A percentile compares a stretch with the other conserved stretches of the same genome.
Conservation (phyloP, 30 jellyfish, hydroid and myxozoan species). For the Aurelia aurita region DNA sequence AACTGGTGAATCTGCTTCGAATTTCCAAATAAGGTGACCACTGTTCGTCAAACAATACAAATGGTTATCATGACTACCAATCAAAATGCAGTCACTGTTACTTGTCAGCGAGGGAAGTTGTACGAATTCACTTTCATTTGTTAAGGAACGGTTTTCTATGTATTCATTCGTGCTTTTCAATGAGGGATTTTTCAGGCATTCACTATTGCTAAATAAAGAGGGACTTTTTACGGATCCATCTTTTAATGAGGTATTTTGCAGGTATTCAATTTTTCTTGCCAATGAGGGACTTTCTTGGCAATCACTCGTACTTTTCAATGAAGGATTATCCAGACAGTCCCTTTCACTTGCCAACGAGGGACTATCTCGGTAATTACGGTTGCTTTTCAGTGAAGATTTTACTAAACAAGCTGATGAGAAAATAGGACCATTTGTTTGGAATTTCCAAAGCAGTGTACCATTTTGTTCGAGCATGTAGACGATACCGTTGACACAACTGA, state of each 20-base stretch:
- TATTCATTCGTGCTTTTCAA: too few relatives aligned
- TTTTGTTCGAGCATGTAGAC: slow-evolving; percentile 18
- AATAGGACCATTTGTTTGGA: slow-evolving; percentile 67
- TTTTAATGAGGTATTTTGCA: too few relatives aligned
- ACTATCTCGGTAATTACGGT: too few relatives aligned
- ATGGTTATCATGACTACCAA: slow-evolving; percentile 77
- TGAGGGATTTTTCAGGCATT: too few relatives aligned
- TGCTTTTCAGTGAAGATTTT: neutral
- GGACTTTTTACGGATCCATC: too few relatives aligned
- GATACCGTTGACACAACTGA: slow-evolving; percentile 76
- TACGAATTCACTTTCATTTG: too few relatives aligned
- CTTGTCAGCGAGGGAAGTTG: neutral
- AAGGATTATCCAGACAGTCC: too few relatives aligned
- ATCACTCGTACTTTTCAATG: too few relatives aligned
- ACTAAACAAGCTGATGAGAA: slow-evolving; percentile 79
- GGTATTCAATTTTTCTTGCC: neutral
- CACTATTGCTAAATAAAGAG: too few relatives aligned
- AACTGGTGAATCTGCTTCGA: slow-evolving; percentile 44
- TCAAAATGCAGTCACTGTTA: neutral
- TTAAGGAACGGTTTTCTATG: too few relatives aligned
- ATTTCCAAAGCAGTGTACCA: slow-evolving; percentile 71
- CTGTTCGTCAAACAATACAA: slow-evolving; percentile 47
- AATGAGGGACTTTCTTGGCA: neutral
- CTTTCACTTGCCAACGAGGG: too few relatives aligned
- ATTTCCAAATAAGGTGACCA: slow-evolving; percentile 80